Conservation (phyloP, 2,113 vertebrate genomes). For the Todiramphus chloris region DNA sequence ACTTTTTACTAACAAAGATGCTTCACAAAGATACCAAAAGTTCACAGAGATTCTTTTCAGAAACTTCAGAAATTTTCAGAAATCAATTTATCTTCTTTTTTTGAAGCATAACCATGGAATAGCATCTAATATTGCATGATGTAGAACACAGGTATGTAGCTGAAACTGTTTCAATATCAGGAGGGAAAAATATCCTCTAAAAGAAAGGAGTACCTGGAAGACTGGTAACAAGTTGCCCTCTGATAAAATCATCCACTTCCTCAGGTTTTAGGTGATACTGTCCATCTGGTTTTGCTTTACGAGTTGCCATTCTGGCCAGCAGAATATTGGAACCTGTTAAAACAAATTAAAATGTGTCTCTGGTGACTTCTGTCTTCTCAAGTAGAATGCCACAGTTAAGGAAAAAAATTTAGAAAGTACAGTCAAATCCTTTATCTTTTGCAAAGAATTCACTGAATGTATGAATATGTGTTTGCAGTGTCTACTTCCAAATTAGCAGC, state of each 20-base stretch:
- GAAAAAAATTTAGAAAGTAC: neutral
- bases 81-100: neutral
- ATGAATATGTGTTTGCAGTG: neutral
- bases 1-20: neutral
- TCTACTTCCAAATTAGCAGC: neutral
- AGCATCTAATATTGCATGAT: neutral
- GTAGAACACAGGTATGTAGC: neutral
- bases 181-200: neutral
- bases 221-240: constrained; percentile 88
- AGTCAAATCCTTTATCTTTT: neutral
- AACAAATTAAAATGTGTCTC: neutral
- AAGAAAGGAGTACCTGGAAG: constrained; percentile 84
- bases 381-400: neutral
- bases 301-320: constrained; percentile 94
- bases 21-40: neutral
- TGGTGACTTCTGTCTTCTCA: neutral
- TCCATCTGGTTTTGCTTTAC: constrained; percentile 94
- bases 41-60: neutral
- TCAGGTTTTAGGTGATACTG: constrained; percentile 92
- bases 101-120: neutral
- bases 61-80: neutral
- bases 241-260: constrained; percentile 96
- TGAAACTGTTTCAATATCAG: neutral
- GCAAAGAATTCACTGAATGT: neutral
- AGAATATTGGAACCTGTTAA: constrained; percentile 95